Conservation (phyloP, 2,797 vertebrate species). For the Erpetoichthys calabaricus region DNA sequence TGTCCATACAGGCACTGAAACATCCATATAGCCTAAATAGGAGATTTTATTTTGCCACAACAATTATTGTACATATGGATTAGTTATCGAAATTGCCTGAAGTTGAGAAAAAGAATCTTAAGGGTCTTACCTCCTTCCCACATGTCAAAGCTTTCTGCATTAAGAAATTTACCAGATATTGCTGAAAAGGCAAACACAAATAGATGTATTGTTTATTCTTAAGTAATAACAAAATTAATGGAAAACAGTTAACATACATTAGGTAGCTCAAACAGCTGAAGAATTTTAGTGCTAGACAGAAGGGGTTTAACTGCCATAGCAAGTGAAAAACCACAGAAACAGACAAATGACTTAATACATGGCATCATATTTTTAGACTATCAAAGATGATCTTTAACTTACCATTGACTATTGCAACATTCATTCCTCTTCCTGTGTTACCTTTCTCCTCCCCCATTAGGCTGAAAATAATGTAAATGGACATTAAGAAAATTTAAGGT, state of each 20-base stretch:
- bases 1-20: too few relatives aligned
- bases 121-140: slow-evolving; percentile 38
- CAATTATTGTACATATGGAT: too few relatives aligned
- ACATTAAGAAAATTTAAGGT: too few relatives aligned
- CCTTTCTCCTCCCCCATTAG: slow-evolving; percentile 27
- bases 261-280: too few relatives aligned
- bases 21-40: background rate
- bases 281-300: background rate
- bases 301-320: background rate
- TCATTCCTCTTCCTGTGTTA: slow-evolving; percentile 42
- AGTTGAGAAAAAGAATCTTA: background rate
- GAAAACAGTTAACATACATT: background rate
- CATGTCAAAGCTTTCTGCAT: slow-evolving; percentile 35
- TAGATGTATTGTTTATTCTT: background rate
- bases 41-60: background rate
- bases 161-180: slow-evolving; percentile 29
- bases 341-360: background rate
- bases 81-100: background rate
- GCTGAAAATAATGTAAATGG: slow-evolving; percentile 30
- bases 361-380: background rate
- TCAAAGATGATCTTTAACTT: slow-evolving; percentile 15
- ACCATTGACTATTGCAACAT: slow-evolving; percentile 45
- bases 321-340: background rate
- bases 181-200: slow-evolving; percentile 32
- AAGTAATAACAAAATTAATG: background rate